Conservation (phyloP, 2,797 vertebrate genomes). For the Parambassis ranga region DNA sequence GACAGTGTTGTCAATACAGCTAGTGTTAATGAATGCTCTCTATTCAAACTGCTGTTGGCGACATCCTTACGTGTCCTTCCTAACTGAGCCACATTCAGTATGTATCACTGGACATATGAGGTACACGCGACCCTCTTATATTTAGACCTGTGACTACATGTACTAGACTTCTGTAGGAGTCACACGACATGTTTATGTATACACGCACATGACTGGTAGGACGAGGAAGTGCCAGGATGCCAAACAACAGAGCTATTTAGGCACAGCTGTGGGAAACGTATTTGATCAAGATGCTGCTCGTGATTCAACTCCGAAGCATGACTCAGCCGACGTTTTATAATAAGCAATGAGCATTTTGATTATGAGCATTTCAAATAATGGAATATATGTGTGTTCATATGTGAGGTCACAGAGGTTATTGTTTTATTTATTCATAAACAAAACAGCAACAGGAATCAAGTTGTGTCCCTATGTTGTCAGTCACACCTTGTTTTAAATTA, state of each 20-base stretch:
- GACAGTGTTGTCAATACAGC: too few relatives aligned
- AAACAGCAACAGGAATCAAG: too few relatives aligned
- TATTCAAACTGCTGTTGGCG: neutral
- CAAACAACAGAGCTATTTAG: conserved; percentile 18
- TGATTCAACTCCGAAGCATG: conserved; percentile 1
- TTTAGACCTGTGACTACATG: conserved; percentile 62
- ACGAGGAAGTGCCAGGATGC: conserved; percentile 56
- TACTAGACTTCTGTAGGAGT: conserved; percentile 44
- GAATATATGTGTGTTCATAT: too few relatives aligned
- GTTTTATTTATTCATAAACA: too few relatives aligned
- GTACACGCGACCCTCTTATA: conserved; percentile 48
- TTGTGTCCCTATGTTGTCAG: too few relatives aligned
- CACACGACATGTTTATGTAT: conserved; percentile 65
- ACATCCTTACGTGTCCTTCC: neutral
- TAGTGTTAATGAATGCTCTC: neutral
- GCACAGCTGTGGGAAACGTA: neutral
- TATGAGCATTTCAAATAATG: too few relatives aligned
- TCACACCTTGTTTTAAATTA: too few relatives aligned
- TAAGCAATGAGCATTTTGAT: too few relatives aligned
- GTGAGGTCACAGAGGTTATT: too few relatives aligned
- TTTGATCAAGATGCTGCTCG: neutral
- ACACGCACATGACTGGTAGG: conserved; percentile 63
- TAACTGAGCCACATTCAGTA: conserved; percentile 5
- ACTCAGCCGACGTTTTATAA: too few relatives aligned
- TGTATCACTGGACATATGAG: conserved; percentile 55